Evolutionary conservation across 2,888 invertebrate genomes (phyloP).

Genomic region (Calameuta idolon): DNA sequence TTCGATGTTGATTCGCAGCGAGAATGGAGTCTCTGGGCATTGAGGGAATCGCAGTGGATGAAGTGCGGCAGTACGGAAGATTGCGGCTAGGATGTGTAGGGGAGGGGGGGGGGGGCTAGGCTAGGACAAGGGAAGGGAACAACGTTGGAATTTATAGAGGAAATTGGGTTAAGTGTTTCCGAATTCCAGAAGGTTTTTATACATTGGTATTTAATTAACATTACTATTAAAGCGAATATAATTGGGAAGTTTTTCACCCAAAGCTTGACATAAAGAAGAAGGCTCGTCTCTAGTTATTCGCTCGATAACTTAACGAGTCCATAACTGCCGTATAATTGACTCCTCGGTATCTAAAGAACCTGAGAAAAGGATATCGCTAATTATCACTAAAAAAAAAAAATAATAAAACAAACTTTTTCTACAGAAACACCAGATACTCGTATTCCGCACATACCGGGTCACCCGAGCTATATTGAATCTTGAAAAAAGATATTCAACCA

Average conservation of each 20-base stretch:
- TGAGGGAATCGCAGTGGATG: not conserved
- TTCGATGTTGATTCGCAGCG: not conserved
- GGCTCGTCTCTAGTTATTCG: not conserved
- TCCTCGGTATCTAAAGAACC: not conserved
- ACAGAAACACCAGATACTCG: not conserved
- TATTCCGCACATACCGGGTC: not conserved
- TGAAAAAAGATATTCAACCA: not conserved
- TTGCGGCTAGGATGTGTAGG: constrained; percentile 10
- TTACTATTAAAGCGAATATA: constrained; percentile 28
- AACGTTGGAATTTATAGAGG: constrained; percentile 16
- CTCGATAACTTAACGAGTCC: not conserved
- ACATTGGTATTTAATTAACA: constrained; percentile 26
- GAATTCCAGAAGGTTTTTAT: constrained; percentile 8
- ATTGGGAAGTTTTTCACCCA: constrained; percentile 15
- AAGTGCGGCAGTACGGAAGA: not conserved
- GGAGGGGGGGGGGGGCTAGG: not conserved
- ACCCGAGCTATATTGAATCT: not conserved
- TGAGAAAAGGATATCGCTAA: not conserved
- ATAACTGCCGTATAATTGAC: not conserved
- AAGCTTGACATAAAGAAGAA: too few relatives aligned
- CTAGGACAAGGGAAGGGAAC: constrained; percentile 17
- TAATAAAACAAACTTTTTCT: not conserved
- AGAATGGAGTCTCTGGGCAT: not conserved
- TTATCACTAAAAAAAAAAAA: not conserved
- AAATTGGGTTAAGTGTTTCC: constrained; percentile 26